Percentiles rank a stretch among this genome's conserved stretches.
phyloP scores from a whole-genome alignment of 2,888 invertebrate genomes.

The Oegoconia quadripuncta region DNA sequence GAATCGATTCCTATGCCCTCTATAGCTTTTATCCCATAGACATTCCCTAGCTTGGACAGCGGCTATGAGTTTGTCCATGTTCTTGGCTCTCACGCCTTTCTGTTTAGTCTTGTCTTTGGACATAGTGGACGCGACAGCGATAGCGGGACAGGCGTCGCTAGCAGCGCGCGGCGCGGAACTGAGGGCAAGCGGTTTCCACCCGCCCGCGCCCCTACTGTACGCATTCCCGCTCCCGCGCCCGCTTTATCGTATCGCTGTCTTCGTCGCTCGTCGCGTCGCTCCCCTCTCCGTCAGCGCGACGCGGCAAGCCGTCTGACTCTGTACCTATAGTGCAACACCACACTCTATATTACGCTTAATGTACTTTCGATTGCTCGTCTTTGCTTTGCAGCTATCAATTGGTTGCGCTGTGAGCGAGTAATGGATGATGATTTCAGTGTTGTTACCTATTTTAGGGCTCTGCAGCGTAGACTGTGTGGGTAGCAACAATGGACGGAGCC shows the following conservation, averaged over 20 bases:
- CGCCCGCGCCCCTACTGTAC: conserved; percentile 11
- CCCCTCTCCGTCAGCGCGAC: conserved; percentile 44
- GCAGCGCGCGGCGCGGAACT: conserved; percentile 53
- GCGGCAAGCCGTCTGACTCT: conserved; percentile 19
- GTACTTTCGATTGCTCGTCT: not conserved
- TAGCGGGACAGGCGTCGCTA: conserved; percentile 34
- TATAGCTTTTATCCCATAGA: conserved; percentile 68
- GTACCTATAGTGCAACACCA: no score
- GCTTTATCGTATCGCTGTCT: conserved; percentile 44
- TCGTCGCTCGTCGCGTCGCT: conserved; percentile 59
- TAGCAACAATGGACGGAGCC: conserved; percentile 33
- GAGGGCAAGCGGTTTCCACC: conserved; percentile 14
- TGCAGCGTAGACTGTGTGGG: conserved; percentile 15
- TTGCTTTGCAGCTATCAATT: not conserved
- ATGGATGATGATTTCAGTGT: conserved; percentile 2
- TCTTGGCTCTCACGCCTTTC: conserved; percentile 58
- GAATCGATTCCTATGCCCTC: conserved; percentile 68
- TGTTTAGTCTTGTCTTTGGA: conserved; percentile 50
- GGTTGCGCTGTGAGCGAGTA: conserved; percentile 21
- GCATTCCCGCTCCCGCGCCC: conserved; percentile 36
- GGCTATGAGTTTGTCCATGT: conserved; percentile 70
- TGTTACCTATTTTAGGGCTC: not conserved
- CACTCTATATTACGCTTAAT: no score
- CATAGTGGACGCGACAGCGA: conserved; percentile 55
- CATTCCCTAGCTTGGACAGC: conserved; percentile 72